Evolutionary conservation across 2,888 invertebrate genomes (phyloP).

Genomic region (Drosophila testacea): DNA sequence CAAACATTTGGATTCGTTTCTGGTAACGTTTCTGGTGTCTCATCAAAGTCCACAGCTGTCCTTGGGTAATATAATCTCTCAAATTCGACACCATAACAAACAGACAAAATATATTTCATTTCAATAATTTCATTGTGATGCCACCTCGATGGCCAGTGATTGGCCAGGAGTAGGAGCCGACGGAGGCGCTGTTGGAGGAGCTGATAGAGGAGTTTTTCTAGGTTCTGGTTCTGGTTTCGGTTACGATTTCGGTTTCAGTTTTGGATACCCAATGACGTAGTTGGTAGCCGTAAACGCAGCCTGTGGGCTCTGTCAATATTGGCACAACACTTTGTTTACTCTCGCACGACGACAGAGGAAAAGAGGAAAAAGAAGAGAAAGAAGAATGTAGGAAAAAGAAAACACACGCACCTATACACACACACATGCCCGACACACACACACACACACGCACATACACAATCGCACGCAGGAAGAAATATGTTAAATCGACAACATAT

Average conservation of each 20-base stretch:
- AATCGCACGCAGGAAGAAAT: constrained; percentile 32
- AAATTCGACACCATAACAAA: constrained; percentile 67
- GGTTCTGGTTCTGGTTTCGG: constrained; percentile 13
- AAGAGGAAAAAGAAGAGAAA: constrained; percentile 6
- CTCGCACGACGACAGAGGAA: constrained; percentile 24
- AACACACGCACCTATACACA: constrained; percentile 10
- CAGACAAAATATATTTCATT: constrained; percentile 61
- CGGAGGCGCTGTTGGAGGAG: not conserved
- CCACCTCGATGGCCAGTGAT: constrained; percentile 30
- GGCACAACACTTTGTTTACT: constrained; percentile 73
- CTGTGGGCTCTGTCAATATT: constrained; percentile 73
- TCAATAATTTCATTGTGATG: constrained; percentile 66
- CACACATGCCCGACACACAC: not conserved
- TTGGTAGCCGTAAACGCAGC: constrained; percentile 53
- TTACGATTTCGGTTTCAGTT: constrained; percentile 3
- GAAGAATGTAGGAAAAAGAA: not conserved
- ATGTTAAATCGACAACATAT: constrained; percentile 78
- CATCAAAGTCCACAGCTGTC: constrained; percentile 12
- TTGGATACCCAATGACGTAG: constrained; percentile 50
- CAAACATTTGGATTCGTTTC: constrained; percentile 38
- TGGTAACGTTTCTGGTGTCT: constrained; percentile 5
- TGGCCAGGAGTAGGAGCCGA: constrained; percentile 24
- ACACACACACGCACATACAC: constrained; percentile 6
- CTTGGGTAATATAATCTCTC: constrained; percentile 65
- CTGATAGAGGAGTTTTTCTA: not conserved